Base-by-base conservation (phyloP, 2,797 vertebrate genomes). In the Silurus aristotelis region DNA sequence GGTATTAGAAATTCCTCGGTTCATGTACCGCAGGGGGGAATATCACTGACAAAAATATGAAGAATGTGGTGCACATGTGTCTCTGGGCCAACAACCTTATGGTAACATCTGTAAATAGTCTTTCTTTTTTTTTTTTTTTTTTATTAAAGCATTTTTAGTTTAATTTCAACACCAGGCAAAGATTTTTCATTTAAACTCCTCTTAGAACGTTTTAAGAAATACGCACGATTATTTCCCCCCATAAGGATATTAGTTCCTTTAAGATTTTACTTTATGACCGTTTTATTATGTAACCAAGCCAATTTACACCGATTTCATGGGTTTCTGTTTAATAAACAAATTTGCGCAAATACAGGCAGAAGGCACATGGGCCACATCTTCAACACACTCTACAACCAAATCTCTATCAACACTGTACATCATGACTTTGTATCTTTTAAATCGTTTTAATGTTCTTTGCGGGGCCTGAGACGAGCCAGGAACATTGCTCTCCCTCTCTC, bases 401-500 rank as follows among this genome's bases (percentile, higher is more conserved):
- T 89, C 78, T 85, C 63, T 89, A 75, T 88, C 86, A 64, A 17
- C 31, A 68, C 68, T 27, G 86, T 80, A 25, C 13, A 19, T 38
- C 48, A 77, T 77, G 38, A 71, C 83, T 77, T 79, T 73, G 82
- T 90, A 83, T 88, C 73, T 95, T 61, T 94, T 94, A 90, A 90
- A 92, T 93, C 89, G 88, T 93, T 95, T 95, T 94, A 94, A 92
- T 88, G 90, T 92, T 86, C 87, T 71, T 71, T 89, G 87, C 87
- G 83, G 90, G 89, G 61, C 48, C 70, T 61, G 66, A 89, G 83
- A 90, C 87, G 89, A 86, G 85, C 81, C 87, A 52, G 70, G 85
- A 86, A 87, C 87, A 85, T 87, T 63, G 31, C n/a, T 46, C 9
- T 73, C 38, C 9, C 31, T n/a, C 31, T 48, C 64, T 27, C 19